A percentile compares a stretch with the other conserved stretches of the same genome.
Evolutionary conservation across 2,888 invertebrate species (phyloP).

Genomic region (Anoplius nigerrimus): DNA sequence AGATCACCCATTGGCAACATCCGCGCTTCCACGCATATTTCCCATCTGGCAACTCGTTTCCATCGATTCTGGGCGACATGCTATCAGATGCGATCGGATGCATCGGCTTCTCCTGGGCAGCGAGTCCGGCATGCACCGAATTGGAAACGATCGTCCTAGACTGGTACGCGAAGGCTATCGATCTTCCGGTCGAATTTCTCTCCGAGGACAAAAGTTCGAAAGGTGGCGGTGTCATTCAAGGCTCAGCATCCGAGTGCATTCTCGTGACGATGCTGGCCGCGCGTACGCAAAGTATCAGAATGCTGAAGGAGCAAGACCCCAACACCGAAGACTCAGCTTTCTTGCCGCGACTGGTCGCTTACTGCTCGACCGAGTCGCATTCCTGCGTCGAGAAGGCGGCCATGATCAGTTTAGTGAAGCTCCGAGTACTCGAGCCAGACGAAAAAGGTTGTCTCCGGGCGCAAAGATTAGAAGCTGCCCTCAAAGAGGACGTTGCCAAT

Average conservation of each 20-base stretch:
- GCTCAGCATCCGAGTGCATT: constrained; percentile 90
- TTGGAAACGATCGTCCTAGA: constrained; percentile 88
- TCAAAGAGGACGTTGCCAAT: constrained; percentile 83
- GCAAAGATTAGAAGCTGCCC: constrained; percentile 79
- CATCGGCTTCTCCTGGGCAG: constrained; percentile 97
- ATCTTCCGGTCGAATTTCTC: constrained; percentile 83
- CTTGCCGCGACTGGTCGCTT: constrained; percentile 86
- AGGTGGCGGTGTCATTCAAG: constrained; percentile 89
- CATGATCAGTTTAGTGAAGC: constrained; percentile 84
- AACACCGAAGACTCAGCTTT: constrained; percentile 82
- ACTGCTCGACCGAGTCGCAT: constrained; percentile 84
- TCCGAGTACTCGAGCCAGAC: constrained; percentile 84
- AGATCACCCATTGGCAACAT: constrained; percentile 97
- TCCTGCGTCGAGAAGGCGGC: constrained; percentile 88
- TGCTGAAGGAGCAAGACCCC: constrained; percentile 78
- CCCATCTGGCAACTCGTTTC: constrained; percentile 97
- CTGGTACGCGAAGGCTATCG: constrained; percentile 87
- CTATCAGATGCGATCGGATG: constrained; percentile 96
- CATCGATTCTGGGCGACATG: constrained; percentile 98
- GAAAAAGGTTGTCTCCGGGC: constrained; percentile 82
- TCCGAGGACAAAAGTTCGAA: constrained; percentile 77
- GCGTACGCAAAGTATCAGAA: constrained; percentile 82
- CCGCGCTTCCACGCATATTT: constrained; percentile 99
- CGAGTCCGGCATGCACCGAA: constrained; percentile 91
- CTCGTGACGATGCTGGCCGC: constrained; percentile 87